These are phyloP conservation scores for Nymphalis io DNA, from an alignment of 1,140 invertebrate genomes.

Conservation along the genomic window DNA sequence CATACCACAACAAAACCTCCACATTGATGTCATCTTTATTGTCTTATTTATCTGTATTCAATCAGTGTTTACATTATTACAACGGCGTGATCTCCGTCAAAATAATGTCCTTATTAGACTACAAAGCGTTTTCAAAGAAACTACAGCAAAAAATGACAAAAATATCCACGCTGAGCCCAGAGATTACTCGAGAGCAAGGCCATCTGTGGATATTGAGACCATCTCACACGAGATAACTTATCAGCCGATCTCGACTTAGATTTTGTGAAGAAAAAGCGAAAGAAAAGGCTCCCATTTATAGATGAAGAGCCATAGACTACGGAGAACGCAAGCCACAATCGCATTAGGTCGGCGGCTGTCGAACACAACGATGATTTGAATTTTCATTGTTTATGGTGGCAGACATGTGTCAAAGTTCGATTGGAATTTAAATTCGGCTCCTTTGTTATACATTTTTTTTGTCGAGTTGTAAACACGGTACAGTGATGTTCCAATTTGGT, in stretches of 20 bases:
- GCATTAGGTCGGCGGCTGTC: constrained; percentile 72
- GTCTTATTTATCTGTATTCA: constrained; percentile 77
- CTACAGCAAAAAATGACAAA: constrained; percentile 73
- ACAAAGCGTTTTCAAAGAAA: constrained; percentile 76
- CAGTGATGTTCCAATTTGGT: constrained; percentile 79
- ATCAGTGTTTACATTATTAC: constrained; percentile 79
- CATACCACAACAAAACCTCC: constrained; percentile 54
- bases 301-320: constrained; percentile 72
- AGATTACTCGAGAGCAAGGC: constrained; percentile 76
- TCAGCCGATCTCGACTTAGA: constrained; percentile 74
- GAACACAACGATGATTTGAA: constrained; percentile 77
- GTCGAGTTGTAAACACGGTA: constrained; percentile 77
- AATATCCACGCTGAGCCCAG: constrained; percentile 64
- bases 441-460: constrained; percentile 78
- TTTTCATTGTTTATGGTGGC: constrained; percentile 81
- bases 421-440: constrained; percentile 80
- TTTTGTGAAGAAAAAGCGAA: constrained; percentile 77
- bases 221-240: constrained; percentile 78
- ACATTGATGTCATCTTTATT: constrained; percentile 61
- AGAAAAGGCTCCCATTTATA: constrained; percentile 79
- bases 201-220: constrained; percentile 80
- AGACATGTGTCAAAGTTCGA: constrained; percentile 81
- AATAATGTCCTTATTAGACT: constrained; percentile 79
- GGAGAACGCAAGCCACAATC: constrained; percentile 65
- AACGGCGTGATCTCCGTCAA: constrained; percentile 72